Evolutionary conservation across 1,140 invertebrate genomes (phyloP), one percentile per base, ranked within the genome.

Genomic region (Aricia agestis): DNA sequence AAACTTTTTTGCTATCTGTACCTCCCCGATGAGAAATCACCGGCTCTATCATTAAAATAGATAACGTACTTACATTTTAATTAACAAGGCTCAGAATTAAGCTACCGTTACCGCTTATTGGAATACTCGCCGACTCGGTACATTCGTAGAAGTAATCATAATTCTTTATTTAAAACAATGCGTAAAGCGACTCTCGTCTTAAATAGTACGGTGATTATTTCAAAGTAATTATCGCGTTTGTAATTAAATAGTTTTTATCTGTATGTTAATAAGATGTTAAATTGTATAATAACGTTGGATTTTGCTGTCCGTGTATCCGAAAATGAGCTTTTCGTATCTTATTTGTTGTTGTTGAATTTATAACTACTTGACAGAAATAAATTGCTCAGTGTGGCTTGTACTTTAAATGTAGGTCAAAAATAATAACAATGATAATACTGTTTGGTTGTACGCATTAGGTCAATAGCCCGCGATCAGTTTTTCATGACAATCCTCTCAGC

Each of bases 11-110:
- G 1, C 45, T 15, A 11, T 15, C 45, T 15, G 45, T 52, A 69
- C 68, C 2, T 59, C 17, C 68, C 59, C 78, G 78, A 83, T 84
- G 84, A 86, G 84, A 84, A 86, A 89, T 87, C 85, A 85, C 86
- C 80, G 78, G 76, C 82, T 81, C 80, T 79, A 78, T 82, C 82
- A 82, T 84, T 82, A 85, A 75, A 78, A 79, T 75, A 82, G 80
- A 84, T 85, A 82, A 76, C 72, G 68, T 73, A 78, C 74, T 70
- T 59, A 68, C 66, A 74, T 75, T 76, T 76, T 78, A 79, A 83
- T 82, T 82, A 79, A 82, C 73, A 70, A 70, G 59, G 32, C 58
- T 61, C 19, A 10, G 58, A 59, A 61, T 69, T 18, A 61, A 59
- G 19, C 68, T 61, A 36, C 57, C 58, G 32, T 69, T 69, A 31